A percentile compares a stretch with the other conserved stretches of the same genome.
phyloP scores from a whole-genome alignment of 2,888 invertebrate species.

The Merodon equestris region DNA sequence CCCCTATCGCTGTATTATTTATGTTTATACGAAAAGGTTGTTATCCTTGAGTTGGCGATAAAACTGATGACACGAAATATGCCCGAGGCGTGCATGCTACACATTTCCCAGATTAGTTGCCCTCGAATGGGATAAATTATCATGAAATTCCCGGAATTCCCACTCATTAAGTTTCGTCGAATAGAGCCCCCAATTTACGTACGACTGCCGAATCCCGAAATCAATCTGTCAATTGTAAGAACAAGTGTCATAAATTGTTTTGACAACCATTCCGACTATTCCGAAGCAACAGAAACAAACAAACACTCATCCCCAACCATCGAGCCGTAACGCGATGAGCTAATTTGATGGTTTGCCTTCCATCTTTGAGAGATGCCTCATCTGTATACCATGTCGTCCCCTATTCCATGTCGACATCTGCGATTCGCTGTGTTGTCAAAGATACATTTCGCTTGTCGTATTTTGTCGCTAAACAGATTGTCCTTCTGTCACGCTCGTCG shows the following conservation, averaged over 20 bases:
- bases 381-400: no score
- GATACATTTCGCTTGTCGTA: constrained; percentile 15
- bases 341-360: constrained; percentile 40
- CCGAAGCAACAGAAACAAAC: constrained; percentile 2
- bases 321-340: constrained; percentile 44
- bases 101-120: constrained; percentile 20
- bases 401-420: constrained; percentile 24
- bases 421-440: constrained; percentile 32
- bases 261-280: background rate
- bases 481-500: constrained; percentile 21
- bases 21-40: no score
- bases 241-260: constrained; percentile 44
- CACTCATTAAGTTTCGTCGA: constrained; percentile 21
- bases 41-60: no score
- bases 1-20: constrained; percentile 30
- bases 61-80: no score
- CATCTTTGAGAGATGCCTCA: no score
- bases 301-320: constrained; percentile 1
- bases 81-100: no score
- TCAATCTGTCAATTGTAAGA: constrained; percentile 57
- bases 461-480: constrained; percentile 22
- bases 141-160: constrained; percentile 24
- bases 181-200: background rate
- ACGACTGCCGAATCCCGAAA: constrained; percentile 37
- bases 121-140: constrained; percentile 31